Conservation (phyloP, 2,113 vertebrate species). For the Clupea harengus region DNA sequence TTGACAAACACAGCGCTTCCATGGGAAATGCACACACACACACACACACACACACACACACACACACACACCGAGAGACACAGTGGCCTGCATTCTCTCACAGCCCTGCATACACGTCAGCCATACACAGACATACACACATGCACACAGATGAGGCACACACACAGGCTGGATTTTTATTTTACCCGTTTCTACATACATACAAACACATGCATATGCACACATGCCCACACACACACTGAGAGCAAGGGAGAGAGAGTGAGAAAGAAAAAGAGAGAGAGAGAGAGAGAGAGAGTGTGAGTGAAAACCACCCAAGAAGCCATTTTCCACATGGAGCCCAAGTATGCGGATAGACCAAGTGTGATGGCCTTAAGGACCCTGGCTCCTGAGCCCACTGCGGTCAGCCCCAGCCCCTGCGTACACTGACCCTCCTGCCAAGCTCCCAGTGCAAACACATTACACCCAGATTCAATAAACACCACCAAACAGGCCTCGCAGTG, state of each 20-base stretch:
- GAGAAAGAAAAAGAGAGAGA: no score
- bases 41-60: not conserved
- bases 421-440: not conserved
- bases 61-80: not conserved
- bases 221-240: not conserved
- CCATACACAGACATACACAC: not conserved
- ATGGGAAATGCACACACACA: conserved; percentile 9
- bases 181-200: not conserved
- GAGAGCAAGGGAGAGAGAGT: no score
- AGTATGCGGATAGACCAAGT: no score
- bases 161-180: not conserved
- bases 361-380: not conserved
- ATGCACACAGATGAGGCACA: not conserved
- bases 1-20: conserved; percentile 11
- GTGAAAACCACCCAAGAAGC: conserved; percentile 1
- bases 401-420: not conserved
- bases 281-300: no score
- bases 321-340: no score
- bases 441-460: conserved; percentile 1
- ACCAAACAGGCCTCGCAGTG: not conserved
- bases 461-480: conserved; percentile 6
- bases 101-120: not conserved
- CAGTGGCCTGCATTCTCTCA: not conserved
- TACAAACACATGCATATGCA: not conserved
- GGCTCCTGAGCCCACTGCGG: not conserved